A percentile compares a stretch with the other conserved stretches of the same genome.
Conservation (phyloP, 2,888 invertebrate species). For the Andrena camellia region DNA sequence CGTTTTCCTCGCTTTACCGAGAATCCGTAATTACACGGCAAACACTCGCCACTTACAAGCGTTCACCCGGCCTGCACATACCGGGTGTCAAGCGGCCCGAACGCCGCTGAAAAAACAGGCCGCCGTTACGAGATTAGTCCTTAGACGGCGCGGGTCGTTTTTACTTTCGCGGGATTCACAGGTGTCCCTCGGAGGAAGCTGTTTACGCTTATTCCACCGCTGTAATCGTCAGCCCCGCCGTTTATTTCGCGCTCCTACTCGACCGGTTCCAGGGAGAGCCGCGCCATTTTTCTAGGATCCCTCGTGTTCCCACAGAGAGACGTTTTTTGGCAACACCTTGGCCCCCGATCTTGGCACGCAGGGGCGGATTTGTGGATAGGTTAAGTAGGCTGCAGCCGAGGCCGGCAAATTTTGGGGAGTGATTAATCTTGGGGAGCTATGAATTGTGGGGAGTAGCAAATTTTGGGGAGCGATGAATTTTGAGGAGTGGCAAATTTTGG, state of each 20-base stretch:
- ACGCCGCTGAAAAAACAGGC: slow-evolving; percentile 39
- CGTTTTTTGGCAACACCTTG: not conserved
- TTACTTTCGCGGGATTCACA: slow-evolving; percentile 60
- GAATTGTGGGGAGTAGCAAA: too few species aligned
- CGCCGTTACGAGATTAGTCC: slow-evolving; percentile 60
- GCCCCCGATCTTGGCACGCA: not conserved
- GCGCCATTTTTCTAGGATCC: slow-evolving; percentile 7
- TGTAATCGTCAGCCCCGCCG: slow-evolving; percentile 48
- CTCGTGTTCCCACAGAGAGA: not conserved
- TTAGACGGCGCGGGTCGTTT: slow-evolving; percentile 54
- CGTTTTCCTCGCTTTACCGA: slow-evolving; percentile 65
- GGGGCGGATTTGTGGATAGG: not conserved
- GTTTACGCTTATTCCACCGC: slow-evolving; percentile 41
- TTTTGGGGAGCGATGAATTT: too few species aligned
- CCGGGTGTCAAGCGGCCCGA: slow-evolving; percentile 51
- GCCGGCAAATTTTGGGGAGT: too few species aligned
- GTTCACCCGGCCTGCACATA: slow-evolving; percentile 48
- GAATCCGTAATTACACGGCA: slow-evolving; percentile 69
- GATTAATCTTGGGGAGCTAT: too few species aligned
- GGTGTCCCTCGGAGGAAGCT: slow-evolving; percentile 50
- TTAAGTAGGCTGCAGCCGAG: too few species aligned
- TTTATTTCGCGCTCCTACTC: slow-evolving; percentile 35
- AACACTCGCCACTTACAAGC: slow-evolving; percentile 64
- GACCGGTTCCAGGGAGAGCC: slow-evolving; percentile 16
- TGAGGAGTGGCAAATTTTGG: too few species aligned